Evolutionary conservation across 1,140 invertebrate species (phyloP), one percentile per base, ranked within the genome.

Genomic region (Luehdorfia chinensis): DNA sequence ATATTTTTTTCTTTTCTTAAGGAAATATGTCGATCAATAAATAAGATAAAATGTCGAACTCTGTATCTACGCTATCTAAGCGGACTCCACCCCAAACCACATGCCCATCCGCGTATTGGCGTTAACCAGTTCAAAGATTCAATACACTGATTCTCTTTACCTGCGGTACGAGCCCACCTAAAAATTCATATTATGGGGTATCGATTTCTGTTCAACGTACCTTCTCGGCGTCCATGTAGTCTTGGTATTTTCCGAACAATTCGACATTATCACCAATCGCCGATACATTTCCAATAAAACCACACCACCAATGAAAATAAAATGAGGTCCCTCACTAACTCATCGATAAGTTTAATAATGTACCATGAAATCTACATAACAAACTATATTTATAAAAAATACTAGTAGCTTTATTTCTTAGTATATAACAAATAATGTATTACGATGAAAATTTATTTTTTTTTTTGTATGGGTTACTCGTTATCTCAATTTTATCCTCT

Each of bases 211-310:
- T 75, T 87, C 81, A 81, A 55, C 31, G 31, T 18, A 61, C 50
- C 77, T 81, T 63, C 75, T 75, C 36, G 25, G n/a, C 14, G 48
- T 50, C 69, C 53, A 81, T 88, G 87, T 28, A 50, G 66, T 61
- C 85, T 84, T 87, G 67, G 84, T 84, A 76, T 69, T 88, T 87
- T 87, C 87, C 85, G 83, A 88, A 86, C 77, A 69, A 73, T 76
- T 84, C 79, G 74, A 83, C 75, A 87, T 86, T 87, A 86, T 88
- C 83, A 83, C 65, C 62, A 75, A 88, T 88, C 76, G 68, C 79
- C 81, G 73, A 88, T 88, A 86, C 66, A 57, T 78, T 74, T 75
- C 73, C 72, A 76, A 81, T 81, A 75, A 11, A 33, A 36, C 21
- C 15, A 31, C 49, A 30, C 30, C 47, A 21, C 2, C 47, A 66